A percentile compares a stretch with the other conserved stretches of the same genome.
Conservation (phyloP, 2,113 vertebrate genomes). For the Procavia capensis region DNA sequence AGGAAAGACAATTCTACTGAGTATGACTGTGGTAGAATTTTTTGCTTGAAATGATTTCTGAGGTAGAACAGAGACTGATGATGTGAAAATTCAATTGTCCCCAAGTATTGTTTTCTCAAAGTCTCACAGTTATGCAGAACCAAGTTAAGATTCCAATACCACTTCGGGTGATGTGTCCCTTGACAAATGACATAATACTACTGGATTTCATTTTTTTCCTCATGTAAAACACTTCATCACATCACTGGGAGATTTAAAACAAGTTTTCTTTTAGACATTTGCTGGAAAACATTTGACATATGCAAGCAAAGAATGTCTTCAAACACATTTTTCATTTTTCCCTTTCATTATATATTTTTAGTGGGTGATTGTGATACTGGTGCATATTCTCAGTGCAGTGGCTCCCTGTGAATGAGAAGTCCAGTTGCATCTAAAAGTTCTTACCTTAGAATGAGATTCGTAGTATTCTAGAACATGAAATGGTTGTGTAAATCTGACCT, state of each 20-base stretch:
- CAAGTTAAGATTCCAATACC: neutral
- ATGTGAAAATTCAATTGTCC: neutral
- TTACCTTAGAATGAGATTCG: neutral
- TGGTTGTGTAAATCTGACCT: fast-evolving
- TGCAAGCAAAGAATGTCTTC: neutral
- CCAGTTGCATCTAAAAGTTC: neutral
- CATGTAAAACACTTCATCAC: neutral
- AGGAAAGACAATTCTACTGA: neutral
- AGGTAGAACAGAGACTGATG: neutral
- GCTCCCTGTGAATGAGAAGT: fast-evolving
- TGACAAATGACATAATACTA: neutral
- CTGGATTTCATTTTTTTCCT: neutral
- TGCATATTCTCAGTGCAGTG: neutral
- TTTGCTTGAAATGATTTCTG: neutral
- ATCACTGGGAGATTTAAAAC: neutral
- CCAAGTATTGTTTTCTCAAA: neutral
- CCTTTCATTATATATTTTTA: neutral
- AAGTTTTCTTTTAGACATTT: neutral
- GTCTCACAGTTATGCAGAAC: neutral
- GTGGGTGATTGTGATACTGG: too few relatives aligned
- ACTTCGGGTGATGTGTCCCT: neutral
- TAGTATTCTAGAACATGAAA: neutral
- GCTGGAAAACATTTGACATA: neutral
- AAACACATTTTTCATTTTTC: neutral
- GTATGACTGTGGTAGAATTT: neutral